Base-by-base conservation (phyloP, 2,797 vertebrate genomes). In the Helicolenus hilgendorfi region DNA sequence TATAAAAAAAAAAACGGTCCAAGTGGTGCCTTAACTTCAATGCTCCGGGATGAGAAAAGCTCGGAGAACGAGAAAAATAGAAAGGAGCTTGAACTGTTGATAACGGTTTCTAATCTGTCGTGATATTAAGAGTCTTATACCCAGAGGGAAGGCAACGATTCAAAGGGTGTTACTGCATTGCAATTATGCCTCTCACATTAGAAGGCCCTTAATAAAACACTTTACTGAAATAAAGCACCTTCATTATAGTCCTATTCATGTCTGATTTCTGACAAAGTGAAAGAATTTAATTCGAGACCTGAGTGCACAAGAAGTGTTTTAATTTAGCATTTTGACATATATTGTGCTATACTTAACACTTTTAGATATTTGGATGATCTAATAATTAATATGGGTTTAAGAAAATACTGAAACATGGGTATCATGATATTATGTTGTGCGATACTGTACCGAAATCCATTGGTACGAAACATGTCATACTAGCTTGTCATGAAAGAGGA, bases 1-100 rank as follows among this genome's bases (percentile, higher is more conserved):
- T n/a, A n/a, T n/a, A n/a, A n/a, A n/a, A 84, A 88, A 83, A 89
- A 86, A 88, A 82, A 77, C 24, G 70, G 31, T 22, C 75, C 60
- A 73, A 65, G 29, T 82, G 49, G 72, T 76, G 87, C 77, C 26
- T 84, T 72, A 71, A 79, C 77, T 62, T 87, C 55, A 53, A 27
- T 11, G 59, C 73, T 65, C 0, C 1, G 55, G 27, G 62, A 78
- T 74, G 63, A 75, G 10, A 55, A 55, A 80, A 73, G 31, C 38
- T 67, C 33, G 31, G n/a, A 62, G 45, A 83, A 45, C 1, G 11
- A 38, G 62, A 62, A 83, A 84, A 60, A 78, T 33, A 71, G 11
- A 68, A 55, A 67, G 18, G 55, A 71, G 72, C 75, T 58, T 62
- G 20, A 77, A 77, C 67, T n/a, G 70, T 11, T 38, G 49, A 90